Conservation (phyloP, 2,113 vertebrate genomes). For the Ciconia boyciana region DNA sequence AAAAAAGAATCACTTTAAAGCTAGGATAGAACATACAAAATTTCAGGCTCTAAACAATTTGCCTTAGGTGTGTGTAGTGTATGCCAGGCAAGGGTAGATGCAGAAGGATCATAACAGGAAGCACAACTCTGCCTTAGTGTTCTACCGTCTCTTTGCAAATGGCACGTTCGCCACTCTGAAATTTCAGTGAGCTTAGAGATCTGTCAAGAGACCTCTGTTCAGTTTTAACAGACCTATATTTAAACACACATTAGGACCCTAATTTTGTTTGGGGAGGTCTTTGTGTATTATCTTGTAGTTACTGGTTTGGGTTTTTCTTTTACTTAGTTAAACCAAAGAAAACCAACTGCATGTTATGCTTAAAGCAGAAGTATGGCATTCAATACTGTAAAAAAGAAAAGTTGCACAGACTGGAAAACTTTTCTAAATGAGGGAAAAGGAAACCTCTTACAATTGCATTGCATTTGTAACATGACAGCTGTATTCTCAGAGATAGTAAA, state of each 20-base stretch:
- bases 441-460: neutral
- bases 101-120: neutral
- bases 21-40: neutral
- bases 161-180: neutral
- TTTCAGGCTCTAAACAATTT: neutral
- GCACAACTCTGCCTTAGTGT: neutral
- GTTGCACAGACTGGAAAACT: neutral
- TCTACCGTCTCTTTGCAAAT: neutral
- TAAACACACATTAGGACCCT: neutral
- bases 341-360: accelerated
- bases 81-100: neutral
- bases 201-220: neutral
- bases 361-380: neutral
- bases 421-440: neutral
- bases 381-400: neutral
- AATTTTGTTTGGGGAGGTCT: neutral
- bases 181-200: neutral
- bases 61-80: too few relatives aligned
- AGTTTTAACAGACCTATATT: neutral
- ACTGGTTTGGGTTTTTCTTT: neutral
- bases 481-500: neutral
- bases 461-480: neutral
- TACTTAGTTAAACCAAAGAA: neutral
- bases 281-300: neutral
- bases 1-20: neutral